Percentiles rank a stretch among this genome's conserved stretches.
Evolutionary conservation across 2,797 vertebrate genomes (phyloP).

Genomic region (Cryptoblepharus egeriae): DNA sequence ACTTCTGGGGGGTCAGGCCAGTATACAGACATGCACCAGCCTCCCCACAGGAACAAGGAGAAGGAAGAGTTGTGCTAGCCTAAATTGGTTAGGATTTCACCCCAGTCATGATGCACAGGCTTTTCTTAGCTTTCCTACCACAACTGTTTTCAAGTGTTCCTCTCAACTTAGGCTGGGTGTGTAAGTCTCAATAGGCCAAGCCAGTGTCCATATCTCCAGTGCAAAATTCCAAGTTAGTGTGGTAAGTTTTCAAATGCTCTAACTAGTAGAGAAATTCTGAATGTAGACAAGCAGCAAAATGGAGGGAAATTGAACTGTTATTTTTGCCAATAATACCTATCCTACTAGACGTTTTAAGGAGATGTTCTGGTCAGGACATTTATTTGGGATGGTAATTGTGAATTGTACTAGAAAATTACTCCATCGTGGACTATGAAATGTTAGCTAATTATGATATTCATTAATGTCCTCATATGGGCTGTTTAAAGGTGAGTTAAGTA

Average conservation of each 20-base stretch:
- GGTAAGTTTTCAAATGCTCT: too few relatives aligned
- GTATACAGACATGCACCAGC: too few relatives aligned
- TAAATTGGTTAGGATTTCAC: too few relatives aligned
- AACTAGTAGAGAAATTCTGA: not conserved
- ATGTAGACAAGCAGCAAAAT: not conserved
- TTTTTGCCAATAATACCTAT: not conserved
- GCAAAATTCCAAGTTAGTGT: not conserved
- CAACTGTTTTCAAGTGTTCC: not conserved
- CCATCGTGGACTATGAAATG: not conserved
- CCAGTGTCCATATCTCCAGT: not conserved
- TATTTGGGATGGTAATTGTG: not conserved
- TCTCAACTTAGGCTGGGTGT: not conserved
- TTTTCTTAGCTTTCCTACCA: not conserved
- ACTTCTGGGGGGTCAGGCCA: too few relatives aligned
- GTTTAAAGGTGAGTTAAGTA: not conserved
- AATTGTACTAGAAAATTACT: not conserved
- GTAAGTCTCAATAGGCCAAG: too few relatives aligned
- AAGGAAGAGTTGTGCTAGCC: too few relatives aligned
- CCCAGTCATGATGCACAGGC: not conserved
- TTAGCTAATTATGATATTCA: not conserved
- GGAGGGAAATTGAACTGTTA: not conserved
- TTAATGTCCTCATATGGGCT: fast-evolving
- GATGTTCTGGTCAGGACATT: not conserved
- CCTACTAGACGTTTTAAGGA: not conserved
- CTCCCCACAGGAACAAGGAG: too few relatives aligned